Evolutionary conservation across 2,888 invertebrate genomes (phyloP).

Genomic region (Aphidius colemani): DNA sequence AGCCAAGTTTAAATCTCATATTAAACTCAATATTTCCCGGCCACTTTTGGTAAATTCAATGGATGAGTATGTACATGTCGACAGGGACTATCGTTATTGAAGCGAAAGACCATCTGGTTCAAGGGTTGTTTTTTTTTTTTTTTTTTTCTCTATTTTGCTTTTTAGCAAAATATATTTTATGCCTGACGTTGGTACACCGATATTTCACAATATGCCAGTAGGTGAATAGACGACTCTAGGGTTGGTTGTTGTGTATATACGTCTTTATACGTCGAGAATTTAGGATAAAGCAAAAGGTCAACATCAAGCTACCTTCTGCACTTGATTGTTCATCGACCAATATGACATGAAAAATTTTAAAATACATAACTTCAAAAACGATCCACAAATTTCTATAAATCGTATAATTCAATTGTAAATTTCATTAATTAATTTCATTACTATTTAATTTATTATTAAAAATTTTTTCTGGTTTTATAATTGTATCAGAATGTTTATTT

Average conservation of each 20-base stretch:
- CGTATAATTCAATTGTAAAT: conserved; percentile 13
- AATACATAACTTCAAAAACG: not conserved
- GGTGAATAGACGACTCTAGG: not conserved
- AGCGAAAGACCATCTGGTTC: conserved; percentile 28
- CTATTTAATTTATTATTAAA: not conserved
- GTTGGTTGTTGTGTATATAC: conserved; percentile 17
- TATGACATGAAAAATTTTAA: not conserved
- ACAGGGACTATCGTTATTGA: conserved; percentile 21
- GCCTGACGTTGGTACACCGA: conserved; percentile 30
- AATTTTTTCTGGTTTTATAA: not conserved
- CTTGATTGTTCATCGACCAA: not conserved
- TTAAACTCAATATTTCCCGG: not conserved
- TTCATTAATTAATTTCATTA: not conserved
- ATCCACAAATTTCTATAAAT: conserved; percentile 12
- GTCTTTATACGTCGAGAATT: not conserved
- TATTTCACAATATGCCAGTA: conserved; percentile 35
- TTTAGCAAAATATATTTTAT: conserved; percentile 31
- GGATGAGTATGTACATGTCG: conserved; percentile 11
- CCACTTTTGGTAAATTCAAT: too few relatives aligned
- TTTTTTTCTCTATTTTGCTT: conserved; percentile 30
- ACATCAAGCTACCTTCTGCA: conserved; percentile 19
- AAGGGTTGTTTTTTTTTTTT: conserved; percentile 29
- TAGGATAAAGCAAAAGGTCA: conserved; percentile 20
- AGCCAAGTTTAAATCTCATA: not conserved
- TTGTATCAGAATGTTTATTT: too few relatives aligned